phyloP scores from a whole-genome alignment of 1,140 invertebrate species.

The Caenorhabditis tropicalis region DNA sequence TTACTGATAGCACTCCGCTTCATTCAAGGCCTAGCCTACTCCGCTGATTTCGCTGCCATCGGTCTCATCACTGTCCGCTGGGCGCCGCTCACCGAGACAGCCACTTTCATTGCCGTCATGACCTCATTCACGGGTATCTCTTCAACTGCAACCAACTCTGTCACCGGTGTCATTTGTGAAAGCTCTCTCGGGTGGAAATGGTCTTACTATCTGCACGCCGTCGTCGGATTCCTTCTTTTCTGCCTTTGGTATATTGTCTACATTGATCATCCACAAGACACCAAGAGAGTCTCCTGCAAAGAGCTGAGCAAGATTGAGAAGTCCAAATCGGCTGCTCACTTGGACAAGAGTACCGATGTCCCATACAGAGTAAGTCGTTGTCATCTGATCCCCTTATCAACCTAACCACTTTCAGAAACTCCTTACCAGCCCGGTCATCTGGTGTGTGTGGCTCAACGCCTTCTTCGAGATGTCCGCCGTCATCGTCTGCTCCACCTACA shows the following conservation, averaged over 20 bases:
- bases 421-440: slow-evolving; percentile 49
- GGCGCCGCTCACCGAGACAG: slow-evolving; percentile 50
- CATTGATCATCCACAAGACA: slow-evolving; percentile 38
- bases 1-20: slow-evolving; percentile 15
- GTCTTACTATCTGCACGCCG: slow-evolving; percentile 54
- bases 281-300: slow-evolving; percentile 17
- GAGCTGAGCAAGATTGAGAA: slow-evolving; percentile 54
- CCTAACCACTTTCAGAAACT: slow-evolving; percentile 43
- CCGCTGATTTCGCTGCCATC: slow-evolving; percentile 51
- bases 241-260: slow-evolving; percentile 55
- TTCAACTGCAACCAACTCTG: slow-evolving; percentile 45
- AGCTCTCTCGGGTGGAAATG: slow-evolving; percentile 50
- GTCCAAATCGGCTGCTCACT: slow-evolving; percentile 50
- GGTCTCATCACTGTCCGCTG: slow-evolving; percentile 53
- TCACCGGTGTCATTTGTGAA: slow-evolving; percentile 47
- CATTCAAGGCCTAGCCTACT: slow-evolving; percentile 46
- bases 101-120: slow-evolving; percentile 52
- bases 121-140: slow-evolving; percentile 46
- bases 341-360: slow-evolving; percentile 54
- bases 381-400: neutral
- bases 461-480: slow-evolving; percentile 53
- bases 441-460: slow-evolving; percentile 56
- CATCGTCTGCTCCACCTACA: slow-evolving; percentile 47
- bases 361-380: slow-evolving; percentile 48
- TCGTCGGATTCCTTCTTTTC: slow-evolving; percentile 49